Evolutionary conservation across 2,113 vertebrate species (phyloP).

Genomic region (Triplophysa dalaica): DNA sequence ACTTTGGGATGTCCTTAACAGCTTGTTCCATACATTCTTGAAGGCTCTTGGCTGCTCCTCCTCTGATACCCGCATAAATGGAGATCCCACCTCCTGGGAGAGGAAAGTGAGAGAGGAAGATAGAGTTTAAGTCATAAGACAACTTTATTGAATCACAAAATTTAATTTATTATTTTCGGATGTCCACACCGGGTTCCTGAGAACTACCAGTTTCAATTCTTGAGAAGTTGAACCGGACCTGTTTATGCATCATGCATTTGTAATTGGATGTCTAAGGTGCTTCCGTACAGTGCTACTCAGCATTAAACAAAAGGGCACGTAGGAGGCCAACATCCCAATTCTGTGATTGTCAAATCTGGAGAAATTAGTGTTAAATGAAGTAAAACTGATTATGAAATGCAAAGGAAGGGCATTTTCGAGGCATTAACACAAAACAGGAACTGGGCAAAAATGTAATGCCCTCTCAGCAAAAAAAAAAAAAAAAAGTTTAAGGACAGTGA

Average conservation of each 20-base stretch:
- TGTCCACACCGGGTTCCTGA: background rate
- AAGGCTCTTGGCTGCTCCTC: constrained; percentile 66
- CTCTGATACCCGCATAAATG: constrained; percentile 58
- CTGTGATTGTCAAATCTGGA: background rate
- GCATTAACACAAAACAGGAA: constrained; percentile 45
- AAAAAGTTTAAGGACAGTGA: background rate
- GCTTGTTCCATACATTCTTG: constrained; percentile 72
- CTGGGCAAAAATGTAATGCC: background rate
- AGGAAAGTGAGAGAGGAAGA: background rate
- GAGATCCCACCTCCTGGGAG: constrained; percentile 69
- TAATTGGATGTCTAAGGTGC: background rate
- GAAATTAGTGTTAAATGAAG: constrained; percentile 16
- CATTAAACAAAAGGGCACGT: background rate
- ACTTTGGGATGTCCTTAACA: constrained; percentile 67
- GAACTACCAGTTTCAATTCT: background rate
- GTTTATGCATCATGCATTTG: background rate
- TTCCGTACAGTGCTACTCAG: constrained; percentile 43
- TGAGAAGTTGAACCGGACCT: background rate
- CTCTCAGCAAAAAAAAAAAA: too few species aligned
- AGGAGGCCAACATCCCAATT: background rate
- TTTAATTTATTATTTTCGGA: background rate
- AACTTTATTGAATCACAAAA: background rate
- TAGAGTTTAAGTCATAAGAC: background rate
- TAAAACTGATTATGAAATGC: constrained; percentile 47
- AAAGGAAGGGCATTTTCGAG: background rate